Conservation (phyloP, 2,888 invertebrate species). For the Leistus spinibarbis region DNA sequence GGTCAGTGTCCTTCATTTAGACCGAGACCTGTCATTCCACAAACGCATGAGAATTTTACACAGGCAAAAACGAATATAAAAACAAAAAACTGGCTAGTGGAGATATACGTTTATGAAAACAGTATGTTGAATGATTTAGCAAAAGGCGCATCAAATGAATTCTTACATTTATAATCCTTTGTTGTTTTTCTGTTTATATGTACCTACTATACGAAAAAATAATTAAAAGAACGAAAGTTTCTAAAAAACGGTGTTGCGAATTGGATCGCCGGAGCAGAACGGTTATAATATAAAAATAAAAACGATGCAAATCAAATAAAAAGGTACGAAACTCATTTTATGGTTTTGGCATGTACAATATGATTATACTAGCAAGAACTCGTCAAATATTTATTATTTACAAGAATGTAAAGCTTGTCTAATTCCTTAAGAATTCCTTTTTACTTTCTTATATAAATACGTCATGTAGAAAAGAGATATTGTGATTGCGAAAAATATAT, state of each 20-base stretch:
- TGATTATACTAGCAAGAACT: too few relatives aligned
- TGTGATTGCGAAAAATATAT: too few relatives aligned
- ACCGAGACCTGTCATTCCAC: neutral
- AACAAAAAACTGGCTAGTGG: neutral
- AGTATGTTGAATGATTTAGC: constrained; percentile 4
- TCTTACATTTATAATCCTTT: neutral
- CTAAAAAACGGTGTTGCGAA: neutral
- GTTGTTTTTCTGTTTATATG: neutral
- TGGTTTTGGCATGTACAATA: neutral
- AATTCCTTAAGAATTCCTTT: too few relatives aligned
- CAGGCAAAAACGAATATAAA: neutral
- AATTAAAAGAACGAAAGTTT: neutral
- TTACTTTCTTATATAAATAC: too few relatives aligned
- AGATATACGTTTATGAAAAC: constrained; percentile 4
- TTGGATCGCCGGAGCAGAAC: neutral
- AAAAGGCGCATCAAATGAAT: neutral
- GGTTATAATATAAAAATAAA: neutral
- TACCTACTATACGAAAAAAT: too few relatives aligned
- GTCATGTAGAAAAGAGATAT: too few relatives aligned
- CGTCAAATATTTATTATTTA: too few relatives aligned
- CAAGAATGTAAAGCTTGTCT: too few relatives aligned
- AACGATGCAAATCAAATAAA: neutral
- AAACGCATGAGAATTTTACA: neutral
- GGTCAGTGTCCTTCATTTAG: neutral
- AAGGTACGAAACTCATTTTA: neutral